A percentile compares a stretch with the other conserved stretches of the same genome.
Conservation (phyloP, 2,888 invertebrate species). For the Tolmerus cingulatus region DNA sequence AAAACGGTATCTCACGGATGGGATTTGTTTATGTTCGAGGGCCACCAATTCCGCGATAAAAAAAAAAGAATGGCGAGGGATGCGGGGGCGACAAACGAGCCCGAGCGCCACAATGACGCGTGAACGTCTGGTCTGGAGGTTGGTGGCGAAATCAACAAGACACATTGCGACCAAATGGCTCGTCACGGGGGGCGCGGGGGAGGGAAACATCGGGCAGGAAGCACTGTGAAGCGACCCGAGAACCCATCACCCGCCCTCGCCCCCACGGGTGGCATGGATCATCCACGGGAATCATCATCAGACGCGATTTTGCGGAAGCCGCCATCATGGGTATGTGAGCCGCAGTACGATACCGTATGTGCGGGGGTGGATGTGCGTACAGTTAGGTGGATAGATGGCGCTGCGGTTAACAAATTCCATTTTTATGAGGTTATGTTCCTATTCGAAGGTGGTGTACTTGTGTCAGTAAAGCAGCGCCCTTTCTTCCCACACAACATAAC, state of each 20-base stretch:
- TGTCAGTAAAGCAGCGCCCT: background rate
- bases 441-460: background rate
- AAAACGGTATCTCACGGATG: conserved; percentile 37
- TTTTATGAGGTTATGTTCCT: conserved; percentile 29
- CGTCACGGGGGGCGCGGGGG: background rate
- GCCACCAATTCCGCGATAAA: conserved; percentile 22
- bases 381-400: conserved; percentile 3
- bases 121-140: background rate
- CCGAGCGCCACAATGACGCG: background rate
- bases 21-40: conserved; percentile 37
- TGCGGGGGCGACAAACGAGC: background rate
- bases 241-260: background rate
- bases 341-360: background rate
- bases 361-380: background rate
- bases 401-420: conserved; percentile 10
- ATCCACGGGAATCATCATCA: conserved; percentile 27
- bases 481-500: background rate
- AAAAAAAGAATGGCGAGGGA: background rate
- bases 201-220: background rate
- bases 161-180: conserved; percentile 12
- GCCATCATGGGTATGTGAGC: conserved; percentile 24
- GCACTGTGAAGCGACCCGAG: background rate
- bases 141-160: conserved; percentile 19
- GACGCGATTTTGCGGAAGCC: conserved; percentile 39
- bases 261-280: background rate